phyloP scores from a whole-genome alignment of 2,888 invertebrate species.

The Conops quadrifasciatus region DNA sequence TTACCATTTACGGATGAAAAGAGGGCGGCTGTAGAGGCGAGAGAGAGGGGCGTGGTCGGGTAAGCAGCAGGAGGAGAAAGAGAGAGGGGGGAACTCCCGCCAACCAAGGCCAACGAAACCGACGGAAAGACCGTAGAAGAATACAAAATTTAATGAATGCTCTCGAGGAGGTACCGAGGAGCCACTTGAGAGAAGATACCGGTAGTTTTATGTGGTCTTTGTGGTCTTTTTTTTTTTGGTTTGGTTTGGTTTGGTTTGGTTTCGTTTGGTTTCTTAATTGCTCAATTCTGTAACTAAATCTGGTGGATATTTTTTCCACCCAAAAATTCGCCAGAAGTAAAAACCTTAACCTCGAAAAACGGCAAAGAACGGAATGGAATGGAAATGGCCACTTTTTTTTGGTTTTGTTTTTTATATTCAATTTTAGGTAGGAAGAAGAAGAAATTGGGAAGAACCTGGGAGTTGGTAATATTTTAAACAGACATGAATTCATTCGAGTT shows the following conservation, averaged over 20 bases:
- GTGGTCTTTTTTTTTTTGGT: conserved; percentile 17
- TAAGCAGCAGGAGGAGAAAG: conserved; percentile 1
- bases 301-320: too few species aligned
- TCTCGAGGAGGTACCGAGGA: too few species aligned
- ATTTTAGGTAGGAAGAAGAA: conserved; percentile 11
- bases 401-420: conserved; percentile 9
- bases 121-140: conserved; percentile 54
- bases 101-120: conserved; percentile 41
- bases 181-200: conserved; percentile 12
- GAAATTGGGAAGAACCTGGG: neutral
- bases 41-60: conserved; percentile 1
- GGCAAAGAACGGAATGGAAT: neutral
- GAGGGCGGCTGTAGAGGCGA: conserved; percentile 42
- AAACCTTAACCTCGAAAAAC: neutral
- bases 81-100: conserved; percentile 32
- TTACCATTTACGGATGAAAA: conserved; percentile 13
- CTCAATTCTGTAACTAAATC: too few species aligned
- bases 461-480: too few species aligned
- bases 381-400: neutral
- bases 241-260: conserved; percentile 33
- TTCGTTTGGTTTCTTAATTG: too few species aligned
- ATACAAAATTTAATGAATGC: too few species aligned
- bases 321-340: conserved; percentile 28
- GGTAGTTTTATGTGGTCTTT: too few species aligned
- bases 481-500: too few species aligned